Conservation (phyloP, 2,797 vertebrate genomes). For the Paedocypris micromegethes region DNA sequence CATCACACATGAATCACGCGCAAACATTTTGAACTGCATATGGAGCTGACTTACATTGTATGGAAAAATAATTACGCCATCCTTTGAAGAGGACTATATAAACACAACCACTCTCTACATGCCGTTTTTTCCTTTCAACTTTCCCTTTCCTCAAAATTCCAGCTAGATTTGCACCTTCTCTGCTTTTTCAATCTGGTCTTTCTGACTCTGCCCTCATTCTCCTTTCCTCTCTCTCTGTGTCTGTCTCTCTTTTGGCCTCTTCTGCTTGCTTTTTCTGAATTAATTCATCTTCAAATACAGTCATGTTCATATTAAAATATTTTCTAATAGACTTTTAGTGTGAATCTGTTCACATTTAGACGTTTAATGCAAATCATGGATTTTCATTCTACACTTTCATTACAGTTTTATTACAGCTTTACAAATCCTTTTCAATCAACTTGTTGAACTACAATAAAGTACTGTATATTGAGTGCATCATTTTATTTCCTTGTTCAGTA, state of each 20-base stretch:
- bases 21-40: slow-evolving; percentile 39
- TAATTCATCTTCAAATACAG: too few relatives aligned
- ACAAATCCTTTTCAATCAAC: too few relatives aligned
- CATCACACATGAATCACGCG: slow-evolving; percentile 8
- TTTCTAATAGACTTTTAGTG: too few relatives aligned
- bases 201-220: slow-evolving; percentile 22
- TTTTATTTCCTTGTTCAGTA: too few relatives aligned
- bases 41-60: slow-evolving; percentile 44
- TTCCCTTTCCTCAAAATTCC: slow-evolving; percentile 54
- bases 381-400: too few relatives aligned
- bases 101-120: slow-evolving; percentile 65
- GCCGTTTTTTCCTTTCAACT: slow-evolving; percentile 59
- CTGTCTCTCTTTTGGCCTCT: slow-evolving; percentile 19
- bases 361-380: too few relatives aligned
- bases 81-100: slow-evolving; percentile 58
- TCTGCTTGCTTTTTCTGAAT: slow-evolving; percentile 14
- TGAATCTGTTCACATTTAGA: too few relatives aligned
- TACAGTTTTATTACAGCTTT: too few relatives aligned
- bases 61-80: slow-evolving; percentile 57
- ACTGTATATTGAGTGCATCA: too few relatives aligned
- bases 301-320: too few relatives aligned
- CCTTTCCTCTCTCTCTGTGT: slow-evolving; percentile 28
- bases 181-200: slow-evolving; percentile 65
- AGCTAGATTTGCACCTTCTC: slow-evolving; percentile 56
- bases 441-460: too few relatives aligned